Percentiles rank a stretch among this genome's conserved stretches.
Conservation (phyloP, 1,140 invertebrate genomes). For the Heliothis subflexa region DNA sequence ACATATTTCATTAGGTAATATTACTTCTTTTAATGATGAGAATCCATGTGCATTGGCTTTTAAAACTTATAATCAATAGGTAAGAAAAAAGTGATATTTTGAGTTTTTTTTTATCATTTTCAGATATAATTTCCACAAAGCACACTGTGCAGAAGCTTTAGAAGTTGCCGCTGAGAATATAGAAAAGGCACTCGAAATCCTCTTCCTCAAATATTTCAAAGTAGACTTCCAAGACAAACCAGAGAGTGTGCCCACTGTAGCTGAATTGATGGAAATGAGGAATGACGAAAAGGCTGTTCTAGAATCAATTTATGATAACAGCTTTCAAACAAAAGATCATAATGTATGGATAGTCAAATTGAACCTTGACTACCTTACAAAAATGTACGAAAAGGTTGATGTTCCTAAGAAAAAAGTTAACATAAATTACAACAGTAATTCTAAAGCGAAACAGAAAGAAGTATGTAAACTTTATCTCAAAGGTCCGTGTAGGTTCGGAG, state of each 20-base stretch:
- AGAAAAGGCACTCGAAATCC: slow-evolving; percentile 89
- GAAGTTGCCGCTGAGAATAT: slow-evolving; percentile 88
- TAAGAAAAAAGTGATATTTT: too few relatives aligned
- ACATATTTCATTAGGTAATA: too few relatives aligned
- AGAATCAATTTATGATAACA: slow-evolving; percentile 90
- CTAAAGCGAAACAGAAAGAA: slow-evolving; percentile 87
- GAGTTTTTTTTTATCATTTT: slow-evolving; percentile 56
- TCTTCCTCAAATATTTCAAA: slow-evolving; percentile 90
- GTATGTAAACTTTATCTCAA: slow-evolving; percentile 89
- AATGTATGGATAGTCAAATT: slow-evolving; percentile 89
- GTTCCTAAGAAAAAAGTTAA: slow-evolving; percentile 76
- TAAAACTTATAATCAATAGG: background rate
- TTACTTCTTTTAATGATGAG: background rate
- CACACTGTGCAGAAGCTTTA: slow-evolving; percentile 91
- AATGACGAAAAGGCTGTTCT: slow-evolving; percentile 90
- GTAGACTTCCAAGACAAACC: slow-evolving; percentile 76
- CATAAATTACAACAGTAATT: slow-evolving; percentile 77
- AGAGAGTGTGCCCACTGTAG: slow-evolving; percentile 74
- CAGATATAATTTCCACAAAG: slow-evolving; percentile 90
- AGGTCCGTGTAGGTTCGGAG: slow-evolving; percentile 90
- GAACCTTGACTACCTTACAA: slow-evolving; percentile 89
- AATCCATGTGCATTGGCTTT: too few relatives aligned
- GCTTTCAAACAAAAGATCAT: slow-evolving; percentile 89
- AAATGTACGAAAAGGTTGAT: slow-evolving; percentile 86
- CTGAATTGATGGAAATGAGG: slow-evolving; percentile 88